These are phyloP conservation scores for Tenthredo distinguenda DNA, from an alignment of 2,888 invertebrate genomes.

Conservation along the genomic window DNA sequence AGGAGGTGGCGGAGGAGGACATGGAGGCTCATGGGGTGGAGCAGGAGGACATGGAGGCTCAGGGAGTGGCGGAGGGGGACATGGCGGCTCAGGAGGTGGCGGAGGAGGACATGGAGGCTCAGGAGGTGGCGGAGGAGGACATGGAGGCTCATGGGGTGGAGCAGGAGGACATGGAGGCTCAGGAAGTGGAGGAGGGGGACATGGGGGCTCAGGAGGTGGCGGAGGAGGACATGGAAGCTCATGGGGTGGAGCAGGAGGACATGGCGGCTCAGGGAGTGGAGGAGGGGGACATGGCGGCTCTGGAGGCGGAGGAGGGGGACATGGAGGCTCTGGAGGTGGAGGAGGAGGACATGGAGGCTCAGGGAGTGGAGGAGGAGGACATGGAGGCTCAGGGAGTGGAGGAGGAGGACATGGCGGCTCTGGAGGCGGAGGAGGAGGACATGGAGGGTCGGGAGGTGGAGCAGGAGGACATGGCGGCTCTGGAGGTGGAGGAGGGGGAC, in stretches of 20 bases:
- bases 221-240: neutral
- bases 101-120: constrained; percentile 3
- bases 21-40: neutral
- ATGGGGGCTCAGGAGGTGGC: constrained; percentile 59
- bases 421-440: constrained; percentile 43
- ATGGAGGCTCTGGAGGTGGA: constrained; percentile 24
- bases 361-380: constrained; percentile 40
- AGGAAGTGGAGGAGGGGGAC: constrained; percentile 45
- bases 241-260: constrained; percentile 52
- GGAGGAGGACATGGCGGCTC: constrained; percentile 48
- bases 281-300: constrained; percentile 52
- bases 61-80: constrained; percentile 30
- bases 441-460: neutral
- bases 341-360: constrained; percentile 55
- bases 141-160: constrained; percentile 44
- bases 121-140: constrained; percentile 41
- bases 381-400: constrained; percentile 51
- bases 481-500: constrained; percentile 19
- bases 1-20: neutral
- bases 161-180: constrained; percentile 52
- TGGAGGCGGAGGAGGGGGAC: constrained; percentile 56
- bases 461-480: constrained; percentile 57
- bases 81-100: constrained; percentile 28
- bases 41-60: constrained; percentile 8
- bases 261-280: neutral